A percentile compares a stretch with the other conserved stretches of the same genome.
Evolutionary conservation across 2,888 invertebrate species (phyloP).

Genomic region (Synergus gifuensis): DNA sequence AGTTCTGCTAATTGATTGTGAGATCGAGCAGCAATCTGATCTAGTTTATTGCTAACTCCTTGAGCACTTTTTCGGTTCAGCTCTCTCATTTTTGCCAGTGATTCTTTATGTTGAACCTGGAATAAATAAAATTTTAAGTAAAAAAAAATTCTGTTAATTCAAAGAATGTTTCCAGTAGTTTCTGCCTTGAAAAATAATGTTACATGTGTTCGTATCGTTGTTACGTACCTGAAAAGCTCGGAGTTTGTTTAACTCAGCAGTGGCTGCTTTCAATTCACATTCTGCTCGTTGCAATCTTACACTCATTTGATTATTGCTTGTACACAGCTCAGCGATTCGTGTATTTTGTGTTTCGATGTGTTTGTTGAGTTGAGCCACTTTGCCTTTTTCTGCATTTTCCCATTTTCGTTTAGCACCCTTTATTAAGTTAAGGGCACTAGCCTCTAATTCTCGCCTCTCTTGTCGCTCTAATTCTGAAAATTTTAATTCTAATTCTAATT

Average conservation of each 20-base stretch:
- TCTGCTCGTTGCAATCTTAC: conserved; percentile 77
- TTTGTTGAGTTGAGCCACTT: conserved; percentile 78
- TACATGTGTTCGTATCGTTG: not conserved
- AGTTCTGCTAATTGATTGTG: conserved; percentile 77
- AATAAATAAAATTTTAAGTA: conserved; percentile 4
- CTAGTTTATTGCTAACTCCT: conserved; percentile 79
- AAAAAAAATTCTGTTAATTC: not conserved
- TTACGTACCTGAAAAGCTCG: conserved; percentile 79
- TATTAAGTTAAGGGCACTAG: conserved; percentile 84
- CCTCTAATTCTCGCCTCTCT: conserved; percentile 84
- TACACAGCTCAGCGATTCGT: conserved; percentile 78
- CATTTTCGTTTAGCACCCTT: conserved; percentile 82
- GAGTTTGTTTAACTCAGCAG: conserved; percentile 80
- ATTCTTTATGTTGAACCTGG: conserved; percentile 77
- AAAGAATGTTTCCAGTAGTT: not conserved
- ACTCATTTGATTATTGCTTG: conserved; percentile 76
- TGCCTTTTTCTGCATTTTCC: conserved; percentile 81
- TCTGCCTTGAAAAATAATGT: not conserved
- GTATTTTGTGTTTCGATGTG: conserved; percentile 77
- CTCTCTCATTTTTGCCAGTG: conserved; percentile 83
- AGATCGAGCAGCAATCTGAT: conserved; percentile 78
- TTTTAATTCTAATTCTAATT: too few species aligned
- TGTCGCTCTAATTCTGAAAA: conserved; percentile 80
- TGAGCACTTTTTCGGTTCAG: conserved; percentile 83
- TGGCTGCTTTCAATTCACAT: conserved; percentile 78